A percentile compares a stretch with the other conserved stretches of the same genome.
Conservation (phyloP, 2,113 vertebrate species). For the Phycodurus eques region DNA sequence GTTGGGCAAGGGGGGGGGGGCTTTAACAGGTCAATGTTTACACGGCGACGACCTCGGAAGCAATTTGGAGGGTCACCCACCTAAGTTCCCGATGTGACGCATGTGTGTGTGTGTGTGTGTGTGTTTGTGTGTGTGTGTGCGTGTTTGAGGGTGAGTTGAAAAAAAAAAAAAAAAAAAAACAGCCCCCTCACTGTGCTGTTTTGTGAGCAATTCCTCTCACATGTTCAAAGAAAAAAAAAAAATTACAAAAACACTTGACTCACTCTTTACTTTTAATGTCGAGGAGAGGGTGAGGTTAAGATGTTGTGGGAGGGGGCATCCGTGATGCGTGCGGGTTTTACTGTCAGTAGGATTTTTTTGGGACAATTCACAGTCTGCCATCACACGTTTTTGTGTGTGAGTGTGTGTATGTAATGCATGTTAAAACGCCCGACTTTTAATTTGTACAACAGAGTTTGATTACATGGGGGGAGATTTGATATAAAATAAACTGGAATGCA, state of each 20-base stretch:
- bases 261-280: constrained; percentile 52
- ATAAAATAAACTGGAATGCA: constrained; percentile 85
- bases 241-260: constrained; percentile 16
- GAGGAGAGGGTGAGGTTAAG: constrained; percentile 48
- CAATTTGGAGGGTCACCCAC: constrained; percentile 19
- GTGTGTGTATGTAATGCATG: constrained; percentile 72
- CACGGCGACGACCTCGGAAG: constrained; percentile 58
- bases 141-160: constrained; percentile 17
- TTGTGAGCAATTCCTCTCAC: constrained; percentile 52
- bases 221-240: constrained; percentile 18
- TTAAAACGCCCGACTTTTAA: constrained; percentile 74
- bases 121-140: constrained; percentile 35
- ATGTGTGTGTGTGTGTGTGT: constrained; percentile 28
- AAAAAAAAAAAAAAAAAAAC: constrained; percentile 9
- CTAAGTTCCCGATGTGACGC: constrained; percentile 49
- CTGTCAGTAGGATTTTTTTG: constrained; percentile 48
- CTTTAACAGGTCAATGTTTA: constrained; percentile 70
- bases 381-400: constrained; percentile 24
- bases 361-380: constrained; percentile 62
- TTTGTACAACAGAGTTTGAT: constrained; percentile 83
- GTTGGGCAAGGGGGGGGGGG: constrained; percentile 12
- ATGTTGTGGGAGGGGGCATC: constrained; percentile 35
- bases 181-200: constrained; percentile 28
- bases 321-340: constrained; percentile 71
- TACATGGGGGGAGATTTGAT: constrained; percentile 76